Base-by-base conservation (phyloP, 2,888 invertebrate species). In the Eledona agricola region DNA sequence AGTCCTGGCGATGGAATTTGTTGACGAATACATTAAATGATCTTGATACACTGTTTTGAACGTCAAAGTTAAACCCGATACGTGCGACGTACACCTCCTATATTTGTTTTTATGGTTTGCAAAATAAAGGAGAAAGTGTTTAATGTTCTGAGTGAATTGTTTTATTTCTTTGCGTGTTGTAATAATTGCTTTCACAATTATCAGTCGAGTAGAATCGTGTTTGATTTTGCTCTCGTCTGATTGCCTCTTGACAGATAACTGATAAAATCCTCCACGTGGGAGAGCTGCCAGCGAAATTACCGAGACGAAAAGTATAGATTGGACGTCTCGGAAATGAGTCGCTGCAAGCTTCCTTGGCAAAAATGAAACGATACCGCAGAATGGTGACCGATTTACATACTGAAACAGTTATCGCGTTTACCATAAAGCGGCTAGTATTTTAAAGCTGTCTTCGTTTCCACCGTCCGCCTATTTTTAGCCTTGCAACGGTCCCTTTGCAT, bases 121-220 rank as follows among this genome's bases (percentile, higher is more conserved):
- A n/a, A n/a, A 9, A 16, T 2, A 16, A 34, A 16, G 16, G 46
- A 46, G 46, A 46, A 46, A 46, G 46, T 46, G 34, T 9, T 34
- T n/a, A n/a, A n/a, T n/a, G n/a, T 17, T 13, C 20, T 29, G 7
- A 22, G 12, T 26, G 6, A 19, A 19, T n/a, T n/a, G 12, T 34
- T 46, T 46, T 34, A 46, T 22, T 46, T 46, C 16, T 34, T 46
- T 25, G 34, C 34, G 34, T 46, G 34, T 35, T 34, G 46, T 25
- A 34, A 46, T 46, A 25, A 34, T 34, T 46, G 46, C 46, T 46
- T 46, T 46, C 46, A 46, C 46, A 46, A 46, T 46, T 46, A 34
- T 19, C 42, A 31, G 9, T 42, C 29, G 22, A 42, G 20, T 42
- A 42, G 9, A 31, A 31, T 29, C 26, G 26, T 28, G 40, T 40